phyloP scores from a whole-genome alignment of 2,797 vertebrate species.

The Phaenicophaeus curvirostris region DNA sequence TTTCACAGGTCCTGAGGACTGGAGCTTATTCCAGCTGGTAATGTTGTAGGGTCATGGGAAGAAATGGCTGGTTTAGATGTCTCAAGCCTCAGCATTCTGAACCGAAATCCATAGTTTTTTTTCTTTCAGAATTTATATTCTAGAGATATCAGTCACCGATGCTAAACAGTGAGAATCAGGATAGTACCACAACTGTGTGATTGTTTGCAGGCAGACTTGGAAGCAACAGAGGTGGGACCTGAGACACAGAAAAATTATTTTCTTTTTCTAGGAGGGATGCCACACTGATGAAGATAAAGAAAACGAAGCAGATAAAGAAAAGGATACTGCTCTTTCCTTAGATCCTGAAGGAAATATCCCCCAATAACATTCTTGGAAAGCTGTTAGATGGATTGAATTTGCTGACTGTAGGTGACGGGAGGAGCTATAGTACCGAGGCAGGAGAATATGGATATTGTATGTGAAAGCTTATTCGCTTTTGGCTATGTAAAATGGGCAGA shows the following conservation, averaged over 20 bases:
- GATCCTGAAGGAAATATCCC: neutral
- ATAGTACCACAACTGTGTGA: neutral
- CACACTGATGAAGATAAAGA: neutral
- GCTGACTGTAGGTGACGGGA: neutral
- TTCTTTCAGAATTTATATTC: neutral
- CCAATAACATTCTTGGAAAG: neutral
- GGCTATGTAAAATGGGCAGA: neutral
- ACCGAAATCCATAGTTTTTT: fast-evolving
- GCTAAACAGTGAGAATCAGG: neutral
- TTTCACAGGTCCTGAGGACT: neutral
- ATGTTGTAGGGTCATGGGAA: neutral
- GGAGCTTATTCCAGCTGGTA: neutral
- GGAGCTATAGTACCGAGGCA: neutral
- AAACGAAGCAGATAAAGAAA: neutral
- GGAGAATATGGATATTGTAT: neutral
- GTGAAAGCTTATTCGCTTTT: neutral
- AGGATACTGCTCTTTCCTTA: neutral
- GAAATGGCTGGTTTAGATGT: neutral
- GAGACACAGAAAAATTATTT: neutral
- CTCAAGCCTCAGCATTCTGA: neutral
- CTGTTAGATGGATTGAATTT: neutral
- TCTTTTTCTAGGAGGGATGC: neutral
- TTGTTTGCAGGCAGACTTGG: neutral
- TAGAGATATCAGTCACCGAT: neutral
- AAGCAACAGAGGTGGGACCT: neutral